Percentiles rank a stretch among this genome's conserved stretches.
These are phyloP conservation scores for Pyralis farinalis DNA, from an alignment of 2,888 invertebrate species.

Conservation along the genomic window DNA sequence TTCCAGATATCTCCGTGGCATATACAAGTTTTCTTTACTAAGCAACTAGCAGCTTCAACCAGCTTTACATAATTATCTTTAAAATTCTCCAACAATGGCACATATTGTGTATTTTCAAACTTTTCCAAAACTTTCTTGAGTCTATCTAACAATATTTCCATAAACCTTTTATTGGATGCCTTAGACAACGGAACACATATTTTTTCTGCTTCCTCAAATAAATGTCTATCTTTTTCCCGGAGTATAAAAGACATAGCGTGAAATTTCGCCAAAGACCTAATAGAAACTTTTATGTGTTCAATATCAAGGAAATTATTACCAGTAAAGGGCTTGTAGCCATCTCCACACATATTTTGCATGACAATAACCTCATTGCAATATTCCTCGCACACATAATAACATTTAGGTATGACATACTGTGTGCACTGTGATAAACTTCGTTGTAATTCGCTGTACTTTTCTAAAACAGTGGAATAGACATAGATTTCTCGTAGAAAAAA, in stretches of 20 bases:
- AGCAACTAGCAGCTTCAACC: constrained; percentile 33
- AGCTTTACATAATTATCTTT: constrained; percentile 36
- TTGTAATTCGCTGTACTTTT: constrained; percentile 41
- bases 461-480: constrained; percentile 48
- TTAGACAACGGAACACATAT: constrained; percentile 52
- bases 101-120: constrained; percentile 44
- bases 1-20: constrained; percentile 75
- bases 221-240: constrained; percentile 27
- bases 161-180: constrained; percentile 45
- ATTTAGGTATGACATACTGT: constrained; percentile 42
- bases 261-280: constrained; percentile 52
- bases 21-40: constrained; percentile 42
- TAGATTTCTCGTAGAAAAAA: constrained; percentile 62
- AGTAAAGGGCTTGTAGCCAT: constrained; percentile 46
- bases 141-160: constrained; percentile 55
- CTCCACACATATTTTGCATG: constrained; percentile 53
- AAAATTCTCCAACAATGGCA: constrained; percentile 36
- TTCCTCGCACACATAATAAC: constrained; percentile 47
- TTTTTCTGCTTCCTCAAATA: constrained; percentile 37
- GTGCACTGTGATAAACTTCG: constrained; percentile 15
- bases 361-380: constrained; percentile 59
- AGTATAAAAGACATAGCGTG: constrained; percentile 63
- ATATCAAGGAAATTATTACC: constrained; percentile 46
- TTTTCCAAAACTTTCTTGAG: constrained; percentile 48
- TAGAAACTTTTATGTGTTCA: constrained; percentile 45